phyloP scores from a whole-genome alignment of 2,797 vertebrate species.

The Chelon labrosus region DNA sequence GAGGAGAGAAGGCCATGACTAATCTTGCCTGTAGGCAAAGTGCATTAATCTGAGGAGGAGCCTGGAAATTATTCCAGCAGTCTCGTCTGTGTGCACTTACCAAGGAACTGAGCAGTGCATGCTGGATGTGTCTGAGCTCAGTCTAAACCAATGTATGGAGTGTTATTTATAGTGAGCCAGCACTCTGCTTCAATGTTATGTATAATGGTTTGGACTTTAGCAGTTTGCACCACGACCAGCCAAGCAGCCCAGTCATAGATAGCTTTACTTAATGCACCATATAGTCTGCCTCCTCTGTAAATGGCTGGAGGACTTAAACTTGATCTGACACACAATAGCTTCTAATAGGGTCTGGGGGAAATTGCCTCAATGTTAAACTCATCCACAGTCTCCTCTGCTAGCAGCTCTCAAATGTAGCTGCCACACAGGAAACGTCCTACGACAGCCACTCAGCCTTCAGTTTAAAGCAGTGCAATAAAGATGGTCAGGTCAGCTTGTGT shows the following conservation, averaged over 20 bases:
- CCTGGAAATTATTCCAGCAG: constrained; percentile 29
- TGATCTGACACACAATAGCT: constrained; percentile 55
- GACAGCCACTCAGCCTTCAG: constrained; percentile 2
- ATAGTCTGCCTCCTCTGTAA: constrained; percentile 36
- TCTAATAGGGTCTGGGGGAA: constrained; percentile 47
- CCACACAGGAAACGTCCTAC: constrained; percentile 3
- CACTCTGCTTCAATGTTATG: constrained; percentile 23
- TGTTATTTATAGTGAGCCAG: constrained; percentile 30
- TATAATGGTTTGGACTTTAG: constrained; percentile 14
- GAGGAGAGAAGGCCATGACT: constrained; percentile 53
- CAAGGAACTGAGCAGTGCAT: constrained; percentile 11
- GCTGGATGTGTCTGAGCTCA: constrained; percentile 16
- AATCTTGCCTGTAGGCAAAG: constrained; percentile 58
- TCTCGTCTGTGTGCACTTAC: constrained; percentile 15
- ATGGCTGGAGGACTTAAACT: constrained; percentile 48
- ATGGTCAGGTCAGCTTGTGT: constrained; percentile 21
- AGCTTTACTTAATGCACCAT: constrained; percentile 46
- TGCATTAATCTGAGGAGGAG: constrained; percentile 54
- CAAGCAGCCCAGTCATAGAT: neutral
- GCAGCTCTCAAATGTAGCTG: constrained; percentile 29
- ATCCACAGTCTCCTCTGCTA: constrained; percentile 33
- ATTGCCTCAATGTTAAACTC: constrained; percentile 48
- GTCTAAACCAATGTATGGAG: neutral
- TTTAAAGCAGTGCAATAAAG: constrained; percentile 18
- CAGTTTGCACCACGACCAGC: constrained; percentile 4